Conservation (phyloP, 2,888 invertebrate genomes). For the Capitulum mitella region DNA sequence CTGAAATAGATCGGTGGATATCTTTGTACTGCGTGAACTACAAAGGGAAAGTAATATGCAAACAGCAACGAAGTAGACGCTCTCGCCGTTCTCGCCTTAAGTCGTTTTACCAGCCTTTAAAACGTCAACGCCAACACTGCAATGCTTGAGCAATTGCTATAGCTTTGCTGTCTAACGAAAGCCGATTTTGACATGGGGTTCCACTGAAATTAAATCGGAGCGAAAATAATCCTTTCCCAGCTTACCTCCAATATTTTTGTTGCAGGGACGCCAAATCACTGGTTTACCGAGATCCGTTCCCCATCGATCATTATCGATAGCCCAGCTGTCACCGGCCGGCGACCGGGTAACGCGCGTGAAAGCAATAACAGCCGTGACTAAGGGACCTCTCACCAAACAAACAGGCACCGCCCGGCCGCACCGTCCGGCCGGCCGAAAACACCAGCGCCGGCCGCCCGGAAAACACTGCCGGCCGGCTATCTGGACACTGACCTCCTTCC, state of each 20-base stretch:
- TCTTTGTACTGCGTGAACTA: too few species aligned
- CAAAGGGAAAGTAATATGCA: too few species aligned
- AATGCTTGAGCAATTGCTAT: too few species aligned
- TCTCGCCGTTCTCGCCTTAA: too few species aligned
- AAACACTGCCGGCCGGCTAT: not conserved
- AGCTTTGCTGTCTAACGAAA: too few species aligned
- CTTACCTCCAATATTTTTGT: not conserved
- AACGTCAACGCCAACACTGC: too few species aligned
- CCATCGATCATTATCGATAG: not conserved
- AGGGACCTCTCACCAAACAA: not conserved
- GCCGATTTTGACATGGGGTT: too few species aligned
- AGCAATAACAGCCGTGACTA: not conserved
- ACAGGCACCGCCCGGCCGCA: not conserved
- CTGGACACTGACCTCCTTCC: not conserved
- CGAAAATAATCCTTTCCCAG: not conserved
- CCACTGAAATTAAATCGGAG: not conserved
- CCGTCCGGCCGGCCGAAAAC: not conserved
- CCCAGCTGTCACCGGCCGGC: not conserved
- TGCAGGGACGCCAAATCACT: not conserved
- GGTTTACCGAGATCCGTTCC: not conserved
- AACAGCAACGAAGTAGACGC: too few species aligned
- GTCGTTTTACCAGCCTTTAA: too few species aligned
- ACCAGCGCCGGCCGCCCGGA: not conserved
- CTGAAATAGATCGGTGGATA: too few species aligned
- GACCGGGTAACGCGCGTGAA: not conserved